Conservation (phyloP, 2,888 invertebrate species). For the Baccha elongata region DNA sequence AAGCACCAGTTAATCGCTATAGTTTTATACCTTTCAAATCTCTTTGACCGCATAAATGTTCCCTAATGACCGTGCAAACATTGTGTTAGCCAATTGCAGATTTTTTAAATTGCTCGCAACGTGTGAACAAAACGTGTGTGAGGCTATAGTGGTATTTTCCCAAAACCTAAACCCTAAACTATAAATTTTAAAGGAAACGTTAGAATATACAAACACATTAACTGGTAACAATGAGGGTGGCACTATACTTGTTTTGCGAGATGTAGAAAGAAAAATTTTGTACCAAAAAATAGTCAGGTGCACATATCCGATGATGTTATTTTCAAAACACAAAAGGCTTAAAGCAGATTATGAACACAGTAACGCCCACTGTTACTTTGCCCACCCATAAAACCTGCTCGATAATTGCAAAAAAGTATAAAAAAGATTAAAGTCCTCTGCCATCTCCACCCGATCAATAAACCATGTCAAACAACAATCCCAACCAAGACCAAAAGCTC, state of each 20-base stretch:
- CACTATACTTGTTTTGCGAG: not conserved
- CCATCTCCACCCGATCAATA: slow-evolving; percentile 46
- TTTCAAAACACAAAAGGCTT: slow-evolving; percentile 59
- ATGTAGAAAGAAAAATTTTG: not conserved
- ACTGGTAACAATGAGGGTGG: slow-evolving; percentile 2
- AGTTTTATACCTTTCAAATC: slow-evolving; percentile 56
- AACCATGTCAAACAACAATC: slow-evolving; percentile 37
- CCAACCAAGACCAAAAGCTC: slow-evolving; percentile 24
- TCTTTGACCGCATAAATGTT: slow-evolving; percentile 61
- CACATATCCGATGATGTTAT: slow-evolving; percentile 46
- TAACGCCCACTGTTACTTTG: slow-evolving; percentile 37
- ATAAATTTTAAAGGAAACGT: not conserved
- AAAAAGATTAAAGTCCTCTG: slow-evolving; percentile 17
- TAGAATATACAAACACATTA: not conserved
- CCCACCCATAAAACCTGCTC: slow-evolving; percentile 6
- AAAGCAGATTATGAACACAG: slow-evolving; percentile 57
- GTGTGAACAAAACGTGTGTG: slow-evolving; percentile 31
- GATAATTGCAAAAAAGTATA: slow-evolving; percentile 61
- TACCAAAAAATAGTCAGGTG: slow-evolving; percentile 32
- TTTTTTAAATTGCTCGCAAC: slow-evolving; percentile 44
- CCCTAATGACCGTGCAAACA: slow-evolving; percentile 66
- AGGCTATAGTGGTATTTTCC: slow-evolving; percentile 27
- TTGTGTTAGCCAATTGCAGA: slow-evolving; percentile 50
- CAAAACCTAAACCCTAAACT: slow-evolving; percentile 23
- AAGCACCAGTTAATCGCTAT: slow-evolving; percentile 47